Evolutionary conservation across 2,888 invertebrate species (phyloP).

Genomic region (Hydrotaea cyrtoneurina): DNA sequence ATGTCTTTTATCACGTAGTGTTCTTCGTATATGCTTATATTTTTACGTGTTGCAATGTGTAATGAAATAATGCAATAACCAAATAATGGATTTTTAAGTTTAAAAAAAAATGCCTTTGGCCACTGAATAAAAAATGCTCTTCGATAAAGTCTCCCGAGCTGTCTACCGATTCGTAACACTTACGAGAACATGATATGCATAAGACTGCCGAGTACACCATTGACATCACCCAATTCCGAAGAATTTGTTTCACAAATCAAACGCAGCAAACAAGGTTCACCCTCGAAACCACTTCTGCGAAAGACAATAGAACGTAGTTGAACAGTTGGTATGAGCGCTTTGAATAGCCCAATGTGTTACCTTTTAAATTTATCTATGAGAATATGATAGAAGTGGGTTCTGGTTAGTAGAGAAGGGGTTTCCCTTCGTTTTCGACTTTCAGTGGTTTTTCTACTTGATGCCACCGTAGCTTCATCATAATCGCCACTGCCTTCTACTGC

Average conservation of each 20-base stretch:
- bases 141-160: too few species aligned
- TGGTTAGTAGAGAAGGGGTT: constrained; percentile 71
- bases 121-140: too few species aligned
- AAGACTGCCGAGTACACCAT: constrained; percentile 85
- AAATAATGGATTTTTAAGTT: too few species aligned
- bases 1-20: too few species aligned
- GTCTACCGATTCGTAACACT: constrained; percentile 76
- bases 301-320: not conserved
- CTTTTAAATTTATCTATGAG: constrained; percentile 75
- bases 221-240: constrained; percentile 77
- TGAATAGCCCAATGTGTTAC: constrained; percentile 66
- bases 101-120: too few species aligned
- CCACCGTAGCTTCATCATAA: not conserved
- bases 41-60: too few species aligned
- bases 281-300: constrained; percentile 81
- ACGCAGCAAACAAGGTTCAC: constrained; percentile 84
- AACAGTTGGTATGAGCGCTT: not conserved
- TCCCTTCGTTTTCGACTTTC: not conserved
- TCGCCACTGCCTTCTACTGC: not conserved
- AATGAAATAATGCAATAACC: too few species aligned
- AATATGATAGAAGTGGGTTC: constrained; percentile 75
- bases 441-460: not conserved
- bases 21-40: too few species aligned
- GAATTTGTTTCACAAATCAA: constrained; percentile 85
- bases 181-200: constrained; percentile 86